These are phyloP conservation scores for Clangula hyemalis DNA, from an alignment of 2,797 vertebrate genomes.

Conservation along the genomic window DNA sequence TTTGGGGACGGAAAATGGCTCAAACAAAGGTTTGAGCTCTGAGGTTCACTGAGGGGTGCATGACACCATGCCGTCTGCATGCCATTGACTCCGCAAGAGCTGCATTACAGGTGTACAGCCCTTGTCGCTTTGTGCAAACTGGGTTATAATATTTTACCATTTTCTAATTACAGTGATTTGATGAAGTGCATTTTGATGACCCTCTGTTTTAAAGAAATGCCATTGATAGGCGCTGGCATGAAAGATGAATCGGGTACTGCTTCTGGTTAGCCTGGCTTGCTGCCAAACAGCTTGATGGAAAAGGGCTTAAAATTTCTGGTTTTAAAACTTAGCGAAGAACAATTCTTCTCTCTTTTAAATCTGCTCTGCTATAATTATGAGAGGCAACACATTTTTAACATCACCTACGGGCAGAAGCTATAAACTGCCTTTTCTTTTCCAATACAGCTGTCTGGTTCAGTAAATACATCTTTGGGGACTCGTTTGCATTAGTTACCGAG, in stretches of 20 bases:
- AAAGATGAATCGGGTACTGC: not conserved
- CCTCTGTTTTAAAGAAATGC: not conserved
- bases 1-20: not conserved
- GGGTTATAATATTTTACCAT: not conserved
- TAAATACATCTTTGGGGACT: slow-evolving; percentile 34
- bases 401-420: not conserved
- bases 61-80: rapidly evolving
- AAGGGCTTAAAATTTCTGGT: not conserved
- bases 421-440: slow-evolving; percentile 18
- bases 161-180: not conserved
- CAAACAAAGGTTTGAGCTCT: not conserved
- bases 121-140: not conserved
- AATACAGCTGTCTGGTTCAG: slow-evolving; percentile 45
- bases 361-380: not conserved
- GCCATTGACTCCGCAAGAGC: not conserved
- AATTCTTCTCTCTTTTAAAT: not conserved
- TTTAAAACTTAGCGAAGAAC: not conserved
- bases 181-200: not conserved
- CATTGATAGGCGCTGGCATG: not conserved
- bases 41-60: not conserved
- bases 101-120: not conserved
- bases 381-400: slow-evolving; percentile 15
- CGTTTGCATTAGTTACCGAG: slow-evolving; percentile 21
- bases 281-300: not conserved
- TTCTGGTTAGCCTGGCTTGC: not conserved